These are phyloP conservation scores for Neodiprion fabricii DNA, from an alignment of 1,140 invertebrate species.

Conservation along the genomic window DNA sequence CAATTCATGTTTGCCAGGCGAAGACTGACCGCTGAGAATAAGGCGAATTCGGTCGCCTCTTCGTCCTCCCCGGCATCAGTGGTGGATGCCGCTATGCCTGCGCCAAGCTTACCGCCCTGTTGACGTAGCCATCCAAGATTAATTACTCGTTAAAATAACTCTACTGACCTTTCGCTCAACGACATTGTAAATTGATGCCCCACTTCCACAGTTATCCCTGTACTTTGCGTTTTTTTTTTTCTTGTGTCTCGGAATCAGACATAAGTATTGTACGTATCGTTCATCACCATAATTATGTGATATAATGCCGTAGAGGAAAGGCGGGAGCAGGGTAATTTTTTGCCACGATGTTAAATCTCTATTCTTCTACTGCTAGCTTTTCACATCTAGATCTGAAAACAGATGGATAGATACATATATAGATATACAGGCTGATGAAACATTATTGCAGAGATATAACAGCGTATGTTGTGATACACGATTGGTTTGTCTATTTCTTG, in stretches of 20 bases:
- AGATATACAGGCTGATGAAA: too few species aligned
- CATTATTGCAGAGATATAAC: too few species aligned
- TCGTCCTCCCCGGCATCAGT: slow-evolving; percentile 39
- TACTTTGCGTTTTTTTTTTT: neutral
- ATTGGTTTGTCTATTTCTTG: too few species aligned
- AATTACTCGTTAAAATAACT: neutral
- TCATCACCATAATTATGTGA: neutral
- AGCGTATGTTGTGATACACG: too few species aligned
- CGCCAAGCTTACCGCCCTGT: slow-evolving; percentile 50
- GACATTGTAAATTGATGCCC: neutral
- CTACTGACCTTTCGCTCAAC: neutral
- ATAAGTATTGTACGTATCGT: too few species aligned
- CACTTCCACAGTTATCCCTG: slow-evolving; percentile 8
- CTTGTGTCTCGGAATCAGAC: neutral
- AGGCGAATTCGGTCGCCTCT: slow-evolving; percentile 39
- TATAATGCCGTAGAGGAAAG: neutral
- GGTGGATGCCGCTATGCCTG: slow-evolving; percentile 43
- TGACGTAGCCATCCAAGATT: slow-evolving; percentile 33
- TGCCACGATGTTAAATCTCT: neutral
- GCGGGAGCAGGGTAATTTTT: neutral
- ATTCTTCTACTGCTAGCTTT: neutral
- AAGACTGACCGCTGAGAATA: slow-evolving; percentile 46
- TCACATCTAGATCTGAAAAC: neutral
- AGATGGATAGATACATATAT: neutral
- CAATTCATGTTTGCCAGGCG: slow-evolving; percentile 59